These are phyloP conservation scores for Pheucticus melanocephalus DNA, from an alignment of 2,113 vertebrate genomes.

Conservation along the genomic window DNA sequence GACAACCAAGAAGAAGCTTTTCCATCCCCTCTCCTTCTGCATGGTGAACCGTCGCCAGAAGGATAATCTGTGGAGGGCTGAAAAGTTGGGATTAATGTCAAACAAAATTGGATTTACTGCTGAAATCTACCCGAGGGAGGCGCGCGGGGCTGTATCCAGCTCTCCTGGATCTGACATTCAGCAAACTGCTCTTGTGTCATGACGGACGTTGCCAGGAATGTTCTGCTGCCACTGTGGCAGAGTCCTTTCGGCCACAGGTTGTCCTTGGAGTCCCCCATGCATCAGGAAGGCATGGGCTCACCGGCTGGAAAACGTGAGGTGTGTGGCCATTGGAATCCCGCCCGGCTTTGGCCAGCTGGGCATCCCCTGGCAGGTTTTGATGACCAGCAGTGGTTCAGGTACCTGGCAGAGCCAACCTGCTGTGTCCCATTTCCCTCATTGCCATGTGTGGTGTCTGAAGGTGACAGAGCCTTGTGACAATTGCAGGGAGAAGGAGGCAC, in stretches of 20 bases:
- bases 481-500: neutral
- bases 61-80: neutral
- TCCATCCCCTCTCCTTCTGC: neutral
- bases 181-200: fast-evolving
- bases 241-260: neutral
- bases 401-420: neutral
- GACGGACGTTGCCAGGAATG: neutral
- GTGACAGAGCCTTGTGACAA: neutral
- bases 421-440: fast-evolving
- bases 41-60: fast-evolving
- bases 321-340: fast-evolving
- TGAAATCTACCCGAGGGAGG: neutral
- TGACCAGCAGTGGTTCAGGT: neutral
- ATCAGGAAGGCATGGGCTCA: fast-evolving
- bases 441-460: fast-evolving
- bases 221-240: fast-evolving
- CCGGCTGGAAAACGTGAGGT: fast-evolving
- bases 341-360: fast-evolving
- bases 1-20: neutral
- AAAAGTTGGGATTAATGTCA: conserved; percentile 14
- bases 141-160: fast-evolving
- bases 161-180: neutral
- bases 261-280: fast-evolving
- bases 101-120: conserved; percentile 29
- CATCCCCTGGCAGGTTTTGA: fast-evolving